Evolutionary conservation across 2,888 invertebrate genomes (phyloP).

Genomic region (Mesoligia furuncula): DNA sequence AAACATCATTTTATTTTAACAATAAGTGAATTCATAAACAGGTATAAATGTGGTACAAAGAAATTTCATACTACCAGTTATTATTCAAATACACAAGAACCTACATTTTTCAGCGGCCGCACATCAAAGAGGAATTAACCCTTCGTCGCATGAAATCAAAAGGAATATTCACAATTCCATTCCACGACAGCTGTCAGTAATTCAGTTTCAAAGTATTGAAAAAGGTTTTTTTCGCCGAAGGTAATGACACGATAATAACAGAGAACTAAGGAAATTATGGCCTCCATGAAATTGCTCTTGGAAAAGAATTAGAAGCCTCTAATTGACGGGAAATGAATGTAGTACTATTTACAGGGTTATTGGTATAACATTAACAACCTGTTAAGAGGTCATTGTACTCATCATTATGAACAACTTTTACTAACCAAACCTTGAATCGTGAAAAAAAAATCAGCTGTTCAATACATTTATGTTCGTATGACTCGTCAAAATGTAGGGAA

Average conservation of each 20-base stretch:
- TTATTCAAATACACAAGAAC: conserved; percentile 11
- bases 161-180: conserved; percentile 37
- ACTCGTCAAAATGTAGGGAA: no score
- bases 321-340: background rate
- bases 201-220: conserved; percentile 13
- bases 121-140: conserved; percentile 39
- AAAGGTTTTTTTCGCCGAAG: conserved; percentile 12
- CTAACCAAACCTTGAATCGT: no score
- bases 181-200: conserved; percentile 25
- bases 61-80: conserved; percentile 10
- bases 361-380: no score
- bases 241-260: conserved; percentile 9
- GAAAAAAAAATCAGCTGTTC: no score
- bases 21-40: background rate
- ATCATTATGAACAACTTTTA: no score
- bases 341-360: no score
- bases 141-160: conserved; percentile 33
- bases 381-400: no score
- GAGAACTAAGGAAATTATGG: conserved; percentile 19
- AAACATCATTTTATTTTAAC: background rate
- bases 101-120: background rate
- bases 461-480: no score
- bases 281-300: conserved; percentile 6
- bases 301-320: conserved; percentile 8
- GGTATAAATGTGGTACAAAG: background rate